Base-by-base conservation (phyloP, 2,888 invertebrate genomes). In the Xestia sexstrigata region DNA sequence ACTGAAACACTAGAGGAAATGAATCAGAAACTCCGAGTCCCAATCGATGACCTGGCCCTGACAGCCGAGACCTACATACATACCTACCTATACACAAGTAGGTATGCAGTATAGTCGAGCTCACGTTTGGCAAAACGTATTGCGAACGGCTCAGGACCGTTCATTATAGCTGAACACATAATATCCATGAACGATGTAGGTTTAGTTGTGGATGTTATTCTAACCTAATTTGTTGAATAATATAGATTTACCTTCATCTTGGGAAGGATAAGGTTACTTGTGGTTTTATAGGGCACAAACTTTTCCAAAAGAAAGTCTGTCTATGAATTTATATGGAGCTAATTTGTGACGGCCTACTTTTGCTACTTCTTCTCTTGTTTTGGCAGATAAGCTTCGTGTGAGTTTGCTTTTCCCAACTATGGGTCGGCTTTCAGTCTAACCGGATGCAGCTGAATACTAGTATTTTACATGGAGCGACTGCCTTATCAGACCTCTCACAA, bases 1-100 rank as follows among this genome's bases (percentile, higher is more conserved):
- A 30, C 47, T 58, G 0, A 63, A 84, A 62, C 58, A 68, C 17
- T 68, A 26, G 17, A 66, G 72, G 66, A 84, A 84, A 83, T 73
- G 52, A 85, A 60, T 55, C 52, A 49, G 66, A 60, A 62, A 55
- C 39, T 55, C 6, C 5, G 8, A 73, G 26, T 45, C 52, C 63
- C 69, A 76, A 83, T 83, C 85, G 82, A 81, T 74, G 70, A 35
- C 66, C 76, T 76, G 85, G 82, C 85, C 85, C 42, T 76, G 85
- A 69, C 85, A 80, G 55, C 55, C 7, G 26, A 78, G 70, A 68
- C 70, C 66, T 70, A 75, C 30, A 66, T 70, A 65, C 39, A 6
- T 55, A 35, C 13, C n/a, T 81, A 78, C 11, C 23, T 42, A 67
- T 15, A 39, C 15, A 71, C 8, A 26, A 26, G 8, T n/a, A 55